Evolutionary conservation across 2,797 vertebrate species (phyloP), one percentile per base, ranked within the genome.

Genomic region (Picus viridis): DNA sequence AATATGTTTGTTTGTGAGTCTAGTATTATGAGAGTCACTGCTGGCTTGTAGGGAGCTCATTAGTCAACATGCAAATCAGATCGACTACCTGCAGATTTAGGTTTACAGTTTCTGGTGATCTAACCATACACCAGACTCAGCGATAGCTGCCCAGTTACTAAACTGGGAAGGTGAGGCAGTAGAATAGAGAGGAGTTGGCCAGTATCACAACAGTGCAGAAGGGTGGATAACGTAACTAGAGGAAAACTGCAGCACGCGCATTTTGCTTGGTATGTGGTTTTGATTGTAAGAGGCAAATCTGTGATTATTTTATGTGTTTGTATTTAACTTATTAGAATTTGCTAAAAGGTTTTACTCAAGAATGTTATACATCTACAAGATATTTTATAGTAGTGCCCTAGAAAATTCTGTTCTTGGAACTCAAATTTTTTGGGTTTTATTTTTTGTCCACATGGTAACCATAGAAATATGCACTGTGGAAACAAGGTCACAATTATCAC

Each of bases 351-450:
- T 85, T 72, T 75, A 26, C 20, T 76, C 12, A 78, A 53, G 63
- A 87, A 76, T 71, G 14, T 49, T 39, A 54, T 84, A 30, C 12
- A 26, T 73, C 86, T 91, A 32, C 53, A 83, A 59, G 32, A 7
- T 81, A 69, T 34, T 78, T 94, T 76, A 26, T 70, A 86, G 63
- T 86, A 74, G 47, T 88, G 71, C 22, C 43, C 70, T 83, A 81
- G 45, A 85, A 92, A 94, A 91, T 90, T 39, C 81, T 79, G 39
- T 80, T 95, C 64, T 79, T 92, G 14, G 61, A 92, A 70, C 32
- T 90, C 51, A 89, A 79, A 90, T 59, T 59, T 3, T 34, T 51
- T 39, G 73, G 64, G 43, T 39, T 65, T 54, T 34, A 41, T 39
- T 58, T 71, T 10, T 3, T 39, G 12, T 11, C 14, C 19, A 23